Base-by-base conservation (phyloP, 2,797 vertebrate species). In the Sebastes matsubarae region DNA sequence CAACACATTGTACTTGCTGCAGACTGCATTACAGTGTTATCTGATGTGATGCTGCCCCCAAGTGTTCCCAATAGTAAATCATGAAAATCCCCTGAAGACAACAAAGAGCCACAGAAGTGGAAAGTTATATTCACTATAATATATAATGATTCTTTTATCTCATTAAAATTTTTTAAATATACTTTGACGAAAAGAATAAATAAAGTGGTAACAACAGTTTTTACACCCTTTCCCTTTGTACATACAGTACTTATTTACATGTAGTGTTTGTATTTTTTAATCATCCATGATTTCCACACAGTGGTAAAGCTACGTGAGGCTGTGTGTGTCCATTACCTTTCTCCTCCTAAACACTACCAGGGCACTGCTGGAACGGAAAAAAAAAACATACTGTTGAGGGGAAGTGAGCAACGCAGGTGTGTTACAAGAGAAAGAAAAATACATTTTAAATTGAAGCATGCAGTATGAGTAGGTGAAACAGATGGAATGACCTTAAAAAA, bases 121-220 rank as follows among this genome's bases (percentile, higher is more conserved):
- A 34, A 36, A 22, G 74, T 25, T 69, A 80, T 14, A 69, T 67
- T 80, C 29, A 57, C 14, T 25, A 20, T 10, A 27, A 67, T 59
- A 69, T 18, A 57, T 22, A 72, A 55, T 50, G 20, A 54, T 54
- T 54, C 2, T 52, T 52, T 52, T 34, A 24, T 12, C 27, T 65
- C 27, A 38, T 69, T 75, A 60, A 42, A 87, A 24, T 3, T 4
- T 54, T 60, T 78, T 10, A 77, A 71, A 60, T 77, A 80, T 77
- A 55, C 10, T 24, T 59, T 76, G 12, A 77, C 13, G 57, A 76
- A 38, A 32, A 59, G 2, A 82, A 83, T 78, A 89, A 83, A 89
- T 86, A 77, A 65, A 69, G n/a, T 54, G 5, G 68, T 55, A 85
- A 63, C 27, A 55, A 22, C 20, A 25, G 3, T 27, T 69, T 24